These are phyloP conservation scores for Fukomys damarensis DNA, from an alignment of 2,113 vertebrate species.

Conservation along the genomic window DNA sequence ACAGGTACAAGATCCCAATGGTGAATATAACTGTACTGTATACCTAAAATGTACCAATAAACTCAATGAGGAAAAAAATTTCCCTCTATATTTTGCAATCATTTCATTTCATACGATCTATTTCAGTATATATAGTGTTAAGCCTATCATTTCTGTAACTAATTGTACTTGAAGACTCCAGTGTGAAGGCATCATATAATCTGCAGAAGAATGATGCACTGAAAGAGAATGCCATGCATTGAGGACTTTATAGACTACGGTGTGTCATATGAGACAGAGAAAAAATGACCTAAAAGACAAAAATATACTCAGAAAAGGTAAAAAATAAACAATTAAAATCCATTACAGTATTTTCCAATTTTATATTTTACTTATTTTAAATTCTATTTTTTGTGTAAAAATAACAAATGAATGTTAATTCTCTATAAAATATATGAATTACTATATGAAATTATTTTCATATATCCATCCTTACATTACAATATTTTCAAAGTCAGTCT, in stretches of 20 bases:
- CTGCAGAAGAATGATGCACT: not conserved
- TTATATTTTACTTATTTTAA: not conserved
- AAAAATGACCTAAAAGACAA: not conserved
- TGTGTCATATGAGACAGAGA: not conserved
- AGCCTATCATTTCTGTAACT: not conserved
- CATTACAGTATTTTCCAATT: not conserved
- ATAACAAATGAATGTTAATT: not conserved
- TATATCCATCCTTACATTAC: not conserved
- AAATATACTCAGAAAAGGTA: not conserved
- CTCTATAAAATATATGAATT: not conserved
- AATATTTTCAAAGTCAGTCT: not conserved
- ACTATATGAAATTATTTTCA: not conserved
- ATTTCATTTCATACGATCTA: not conserved
- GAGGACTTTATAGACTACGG: not conserved
- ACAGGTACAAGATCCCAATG: too few species aligned
- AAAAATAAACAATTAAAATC: constrained; percentile 1
- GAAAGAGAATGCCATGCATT: too few species aligned
- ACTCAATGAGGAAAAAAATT: too few species aligned
- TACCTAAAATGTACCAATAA: too few species aligned
- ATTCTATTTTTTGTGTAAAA: not conserved
- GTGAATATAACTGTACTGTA: too few species aligned
- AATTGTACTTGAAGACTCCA: not conserved
- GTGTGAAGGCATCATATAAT: not conserved
- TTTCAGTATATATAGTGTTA: not conserved
- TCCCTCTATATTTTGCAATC: not conserved